phyloP scores from a whole-genome alignment of 1,140 invertebrate species.

The Drosophila dunni region DNA sequence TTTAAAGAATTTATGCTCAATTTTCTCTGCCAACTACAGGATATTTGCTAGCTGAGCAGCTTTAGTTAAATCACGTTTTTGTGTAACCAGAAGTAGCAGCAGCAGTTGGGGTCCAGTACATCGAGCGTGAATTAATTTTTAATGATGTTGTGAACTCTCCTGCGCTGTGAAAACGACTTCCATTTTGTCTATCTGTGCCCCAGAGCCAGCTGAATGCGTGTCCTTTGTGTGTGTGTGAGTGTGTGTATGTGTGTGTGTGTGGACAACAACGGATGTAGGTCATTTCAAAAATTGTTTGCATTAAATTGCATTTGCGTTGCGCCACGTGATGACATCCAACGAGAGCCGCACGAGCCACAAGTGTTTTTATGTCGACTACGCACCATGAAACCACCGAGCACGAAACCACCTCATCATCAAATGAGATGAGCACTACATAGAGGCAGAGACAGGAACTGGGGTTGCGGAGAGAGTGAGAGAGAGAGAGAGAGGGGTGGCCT shows the following conservation, averaged over 20 bases:
- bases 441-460: background rate
- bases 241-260: conserved; percentile 37
- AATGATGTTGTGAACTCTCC: conserved; percentile 75
- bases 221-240: conserved; percentile 16
- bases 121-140: conserved; percentile 83
- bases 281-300: conserved; percentile 81
- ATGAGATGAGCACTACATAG: conserved; percentile 22
- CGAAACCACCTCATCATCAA: conserved; percentile 67
- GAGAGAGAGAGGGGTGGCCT: conserved; percentile 4
- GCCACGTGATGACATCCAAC: conserved; percentile 67
- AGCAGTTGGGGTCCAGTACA: conserved; percentile 57
- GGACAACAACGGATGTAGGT: conserved; percentile 73
- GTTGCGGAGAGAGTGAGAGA: background rate
- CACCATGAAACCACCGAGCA: conserved; percentile 11
- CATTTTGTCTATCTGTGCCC: conserved; percentile 54
- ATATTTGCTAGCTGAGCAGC: background rate
- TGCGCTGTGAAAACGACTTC: conserved; percentile 62
- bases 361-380: conserved; percentile 54
- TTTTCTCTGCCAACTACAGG: background rate
- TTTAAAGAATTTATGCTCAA: too few relatives aligned
- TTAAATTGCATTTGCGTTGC: conserved; percentile 81
- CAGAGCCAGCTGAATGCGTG: conserved; percentile 42
- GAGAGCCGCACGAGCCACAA: conserved; percentile 66
- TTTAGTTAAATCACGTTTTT: conserved; percentile 27
- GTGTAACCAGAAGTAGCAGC: conserved; percentile 13